Percentiles rank a stretch among this genome's conserved stretches.
These are phyloP conservation scores for Rhinichthys osculus DNA, from an alignment of 2,797 vertebrate species.

Conservation along the genomic window DNA sequence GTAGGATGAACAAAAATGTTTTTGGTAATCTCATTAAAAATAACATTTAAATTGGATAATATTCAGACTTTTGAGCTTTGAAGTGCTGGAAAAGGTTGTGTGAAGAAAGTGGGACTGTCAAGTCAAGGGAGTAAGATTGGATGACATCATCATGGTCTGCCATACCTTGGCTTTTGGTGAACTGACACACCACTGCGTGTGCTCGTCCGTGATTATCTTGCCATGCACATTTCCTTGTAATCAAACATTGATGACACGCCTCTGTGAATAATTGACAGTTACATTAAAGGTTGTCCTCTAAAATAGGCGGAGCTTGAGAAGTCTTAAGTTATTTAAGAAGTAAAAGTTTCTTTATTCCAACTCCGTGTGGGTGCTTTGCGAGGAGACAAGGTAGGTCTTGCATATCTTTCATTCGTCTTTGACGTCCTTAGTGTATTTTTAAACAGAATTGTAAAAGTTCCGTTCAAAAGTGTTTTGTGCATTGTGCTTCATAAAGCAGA, in stretches of 20 bases:
- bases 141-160: no score
- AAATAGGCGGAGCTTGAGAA: slow-evolving; percentile 14
- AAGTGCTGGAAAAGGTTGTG: no score
- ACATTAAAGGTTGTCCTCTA: neutral
- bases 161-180: no score
- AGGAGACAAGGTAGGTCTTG: neutral
- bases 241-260: neutral
- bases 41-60: no score
- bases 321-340: neutral
- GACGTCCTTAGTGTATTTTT: neutral
- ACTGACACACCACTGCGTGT: neutral
- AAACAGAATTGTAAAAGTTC: neutral
- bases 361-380: neutral
- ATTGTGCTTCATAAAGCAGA: neutral
- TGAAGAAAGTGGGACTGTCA: no score
- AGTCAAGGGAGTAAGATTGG: no score
- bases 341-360: neutral
- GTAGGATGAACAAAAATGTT: no score
- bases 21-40: no score
- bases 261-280: neutral
- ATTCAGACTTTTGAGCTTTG: no score
- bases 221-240: neutral
- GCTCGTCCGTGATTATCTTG: neutral
- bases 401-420: neutral
- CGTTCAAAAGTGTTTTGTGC: neutral